Evolutionary conservation across 2,113 vertebrate species (phyloP), one percentile per base, ranked within the genome.

Genomic region (Chamaetylas fuelleborni): DNA sequence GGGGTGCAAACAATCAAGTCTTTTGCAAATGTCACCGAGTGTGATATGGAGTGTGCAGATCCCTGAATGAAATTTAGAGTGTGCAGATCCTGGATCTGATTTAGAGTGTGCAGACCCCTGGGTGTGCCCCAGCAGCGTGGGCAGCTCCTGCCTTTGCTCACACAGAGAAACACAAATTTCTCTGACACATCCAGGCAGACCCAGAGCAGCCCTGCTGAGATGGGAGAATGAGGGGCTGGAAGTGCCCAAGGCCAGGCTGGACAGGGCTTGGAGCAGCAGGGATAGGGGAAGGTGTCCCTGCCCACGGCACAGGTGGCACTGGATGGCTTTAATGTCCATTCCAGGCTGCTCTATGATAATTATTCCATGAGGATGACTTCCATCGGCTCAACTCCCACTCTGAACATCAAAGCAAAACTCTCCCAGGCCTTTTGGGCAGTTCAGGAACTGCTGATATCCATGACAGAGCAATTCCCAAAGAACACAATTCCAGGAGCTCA

Each of bases 1-100:
- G 67, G 64, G 72, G 89, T 54, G 67, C 69, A 90, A 88, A 88
- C 86, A 81, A 83, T 70, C 22, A 28, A 73, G 83, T 48, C 43
- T 56, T 92, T 19, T 23, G 72, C 57, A 93, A 95, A 93, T 88
- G 80, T 56, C 91, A 83, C 31, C 9, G 42, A 51, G 47, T 3
- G 13, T 12, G 58, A 47, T 11, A 11, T 4, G 3, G 57, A 78
- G 81, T 57, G 73, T 73, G 22, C 58, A 48, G 50, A 33, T 14
- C 88, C 77, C 88, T 8, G 19, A 8, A 6, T 36, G 12, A n/a
- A 14, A 34, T 5, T 4, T 4, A 26, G 16, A 50, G 14, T 50
- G 23, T 50, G 48, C 23, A 50, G 13, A 25, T 12, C 48, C 48
- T 45, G 45, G 45, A 20, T 45, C 19, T 45, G 45, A 45, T 45